A percentile compares a stretch with the other conserved stretches of the same genome.
Evolutionary conservation across 2,888 invertebrate genomes (phyloP).

Genomic region (Cerceris ruficornis): DNA sequence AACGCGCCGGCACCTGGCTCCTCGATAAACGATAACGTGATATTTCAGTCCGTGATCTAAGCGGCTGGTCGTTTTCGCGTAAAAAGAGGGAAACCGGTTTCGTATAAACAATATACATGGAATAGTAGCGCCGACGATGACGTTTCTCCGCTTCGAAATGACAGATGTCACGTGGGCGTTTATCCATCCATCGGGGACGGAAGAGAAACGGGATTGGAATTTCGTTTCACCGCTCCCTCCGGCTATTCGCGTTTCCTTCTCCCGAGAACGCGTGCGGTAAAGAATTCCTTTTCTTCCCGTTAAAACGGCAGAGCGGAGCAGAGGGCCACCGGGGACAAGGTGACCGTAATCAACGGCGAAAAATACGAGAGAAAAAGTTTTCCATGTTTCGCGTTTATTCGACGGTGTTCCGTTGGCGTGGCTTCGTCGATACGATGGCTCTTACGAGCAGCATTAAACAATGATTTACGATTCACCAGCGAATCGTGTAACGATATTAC

Average conservation of each 20-base stretch:
- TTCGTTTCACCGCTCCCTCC: not conserved
- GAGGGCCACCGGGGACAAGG: no score
- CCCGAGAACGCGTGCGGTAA: not conserved
- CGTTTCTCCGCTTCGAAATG: constrained; percentile 39
- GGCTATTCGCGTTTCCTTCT: not conserved
- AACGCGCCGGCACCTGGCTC: not conserved
- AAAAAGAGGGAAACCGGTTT: constrained; percentile 59
- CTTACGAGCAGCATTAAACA: no score
- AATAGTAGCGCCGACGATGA: constrained; percentile 25
- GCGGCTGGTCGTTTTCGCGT: constrained; percentile 42
- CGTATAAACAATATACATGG: constrained; percentile 40
- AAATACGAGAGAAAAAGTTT: no score
- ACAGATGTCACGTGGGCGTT: constrained; percentile 66
- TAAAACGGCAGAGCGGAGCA: no score
- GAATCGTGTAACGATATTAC: not conserved
- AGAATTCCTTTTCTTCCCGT: not conserved
- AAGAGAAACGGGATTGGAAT: constrained; percentile 31
- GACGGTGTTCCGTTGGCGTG: no score
- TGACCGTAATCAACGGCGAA: no score
- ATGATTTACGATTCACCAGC: not conserved
- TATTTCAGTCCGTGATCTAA: constrained; percentile 70
- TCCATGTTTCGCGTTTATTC: no score
- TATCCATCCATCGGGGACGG: constrained; percentile 22
- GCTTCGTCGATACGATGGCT: no score
- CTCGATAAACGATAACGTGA: constrained; percentile 30